Evolutionary conservation across 2,888 invertebrate genomes (phyloP), one percentile per base, ranked within the genome.

Genomic region (Leptinotarsa haldemani): DNA sequence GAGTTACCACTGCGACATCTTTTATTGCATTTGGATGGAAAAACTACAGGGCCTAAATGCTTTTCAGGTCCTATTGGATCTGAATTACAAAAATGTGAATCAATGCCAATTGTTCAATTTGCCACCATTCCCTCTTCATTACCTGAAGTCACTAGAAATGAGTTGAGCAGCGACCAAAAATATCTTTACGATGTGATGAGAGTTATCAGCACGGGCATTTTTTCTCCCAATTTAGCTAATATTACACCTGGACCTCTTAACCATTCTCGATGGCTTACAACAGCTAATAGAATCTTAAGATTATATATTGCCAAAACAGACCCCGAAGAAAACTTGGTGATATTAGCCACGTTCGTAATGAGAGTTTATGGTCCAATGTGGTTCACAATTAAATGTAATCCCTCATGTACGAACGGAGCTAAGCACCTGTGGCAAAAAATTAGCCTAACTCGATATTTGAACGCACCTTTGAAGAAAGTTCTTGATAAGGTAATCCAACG

Each of bases 301-400:
- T 68, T 80, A 65, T 78, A 80, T 71, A 64, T 80, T 66, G 69
- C 69, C 52, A 76, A 73, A 46, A 47, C 61, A 50, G 69, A 69
- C 52, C 63, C 63, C 16, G 30, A 30, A 40, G 30, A 63, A 48
- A 58, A 18, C 50, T 18, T 47, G 22, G 50, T 48, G 16, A 69
- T 15, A 30, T 48, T 74, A 52, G 78, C 78, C 25, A 77, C 76
- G 9, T 82, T 69, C 73, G 61, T 82, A n/a, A 73, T 82, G 1
- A 82, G 79, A 78, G 79, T 78, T 46, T 82, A 81, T 65, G 81
- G 80, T 58, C 79, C 81, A 53, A 61, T 50, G 4, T 82, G 80
- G 82, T 82, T 82, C 66, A 52, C 47, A n/a, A 82, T 82, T 4
- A 82, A 82, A 72, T 72, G 47, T 22, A 66, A 82, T 9, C 76